phyloP scores from a whole-genome alignment of 2,797 vertebrate species.

The Chaetophractus vellerosus region DNA sequence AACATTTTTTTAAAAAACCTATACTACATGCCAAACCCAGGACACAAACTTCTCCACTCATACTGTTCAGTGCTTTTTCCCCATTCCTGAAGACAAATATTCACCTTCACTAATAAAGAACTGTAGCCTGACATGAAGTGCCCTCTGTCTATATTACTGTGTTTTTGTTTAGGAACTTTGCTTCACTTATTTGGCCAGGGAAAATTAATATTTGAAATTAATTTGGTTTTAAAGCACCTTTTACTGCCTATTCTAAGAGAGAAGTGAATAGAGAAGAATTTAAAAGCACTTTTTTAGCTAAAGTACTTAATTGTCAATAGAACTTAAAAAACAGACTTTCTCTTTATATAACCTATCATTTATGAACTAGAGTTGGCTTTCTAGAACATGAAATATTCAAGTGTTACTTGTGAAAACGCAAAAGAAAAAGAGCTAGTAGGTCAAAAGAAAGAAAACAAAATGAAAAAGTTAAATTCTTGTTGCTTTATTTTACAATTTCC shows the following conservation, averaged over 20 bases:
- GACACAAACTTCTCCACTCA: neutral
- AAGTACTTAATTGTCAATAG: neutral
- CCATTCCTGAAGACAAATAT: neutral
- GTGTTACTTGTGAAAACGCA: neutral
- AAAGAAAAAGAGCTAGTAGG: neutral
- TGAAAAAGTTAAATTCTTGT: constrained; percentile 57
- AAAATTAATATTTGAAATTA: neutral
- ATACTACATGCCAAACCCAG: neutral
- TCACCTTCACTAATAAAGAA: neutral
- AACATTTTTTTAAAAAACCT: neutral
- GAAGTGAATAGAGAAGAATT: neutral
- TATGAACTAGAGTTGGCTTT: neutral
- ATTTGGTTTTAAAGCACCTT: constrained; percentile 12
- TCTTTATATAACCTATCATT: neutral
- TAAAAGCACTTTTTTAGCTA: constrained; percentile 49
- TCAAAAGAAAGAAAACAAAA: neutral
- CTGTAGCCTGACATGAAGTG: neutral
- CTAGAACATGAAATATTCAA: constrained; percentile 27
- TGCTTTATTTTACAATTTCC: constrained; percentile 58
- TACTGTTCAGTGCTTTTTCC: neutral
- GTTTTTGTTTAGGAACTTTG: neutral
- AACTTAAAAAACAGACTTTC: constrained; percentile 29
- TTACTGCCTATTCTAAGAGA: neutral
- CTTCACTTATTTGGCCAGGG: neutral
- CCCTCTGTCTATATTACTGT: neutral